These are phyloP conservation scores for Marasmarcha lunaedactyla DNA, from an alignment of 2,888 invertebrate species.

Conservation along the genomic window DNA sequence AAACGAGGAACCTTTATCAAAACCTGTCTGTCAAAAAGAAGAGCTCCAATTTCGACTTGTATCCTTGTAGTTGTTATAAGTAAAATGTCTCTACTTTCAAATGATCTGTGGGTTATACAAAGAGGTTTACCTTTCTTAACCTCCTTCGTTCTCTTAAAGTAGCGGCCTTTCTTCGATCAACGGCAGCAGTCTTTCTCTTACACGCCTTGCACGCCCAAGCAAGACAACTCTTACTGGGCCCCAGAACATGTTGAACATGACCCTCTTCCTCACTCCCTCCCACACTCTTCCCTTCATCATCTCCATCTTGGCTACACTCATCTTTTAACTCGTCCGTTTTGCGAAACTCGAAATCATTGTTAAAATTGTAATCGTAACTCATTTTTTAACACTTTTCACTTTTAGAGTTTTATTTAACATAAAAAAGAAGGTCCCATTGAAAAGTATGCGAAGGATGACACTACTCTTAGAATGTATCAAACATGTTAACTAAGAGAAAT, in stretches of 20 bases:
- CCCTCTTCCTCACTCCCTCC: slow-evolving; percentile 24
- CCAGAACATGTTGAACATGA: slow-evolving; percentile 62
- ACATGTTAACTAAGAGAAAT: no score
- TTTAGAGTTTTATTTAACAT: no score
- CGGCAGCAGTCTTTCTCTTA: slow-evolving; percentile 94
- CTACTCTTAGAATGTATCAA: no score
- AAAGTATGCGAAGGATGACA: not conserved
- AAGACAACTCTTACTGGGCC: slow-evolving; percentile 81
- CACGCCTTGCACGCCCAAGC: slow-evolving; percentile 98
- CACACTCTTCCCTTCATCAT: slow-evolving; percentile 31
- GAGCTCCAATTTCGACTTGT: no score
- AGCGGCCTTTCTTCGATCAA: slow-evolving; percentile 96
- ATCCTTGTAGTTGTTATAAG: no score
- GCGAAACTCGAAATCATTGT: slow-evolving; percentile 29
- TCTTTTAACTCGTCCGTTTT: slow-evolving; percentile 25
- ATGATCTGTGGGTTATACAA: no score
- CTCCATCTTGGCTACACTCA: slow-evolving; percentile 25
- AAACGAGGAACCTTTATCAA: no score
- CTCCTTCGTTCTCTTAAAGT: slow-evolving; percentile 94
- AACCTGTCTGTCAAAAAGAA: no score
- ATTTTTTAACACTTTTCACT: slow-evolving; percentile 21
- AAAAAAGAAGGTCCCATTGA: no score
- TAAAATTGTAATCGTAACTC: slow-evolving; percentile 40
- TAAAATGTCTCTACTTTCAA: no score
- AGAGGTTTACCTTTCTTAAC: slow-evolving; percentile 91